phyloP scores from a whole-genome alignment of 2,888 invertebrate genomes.

The Athrips mouffetella region DNA sequence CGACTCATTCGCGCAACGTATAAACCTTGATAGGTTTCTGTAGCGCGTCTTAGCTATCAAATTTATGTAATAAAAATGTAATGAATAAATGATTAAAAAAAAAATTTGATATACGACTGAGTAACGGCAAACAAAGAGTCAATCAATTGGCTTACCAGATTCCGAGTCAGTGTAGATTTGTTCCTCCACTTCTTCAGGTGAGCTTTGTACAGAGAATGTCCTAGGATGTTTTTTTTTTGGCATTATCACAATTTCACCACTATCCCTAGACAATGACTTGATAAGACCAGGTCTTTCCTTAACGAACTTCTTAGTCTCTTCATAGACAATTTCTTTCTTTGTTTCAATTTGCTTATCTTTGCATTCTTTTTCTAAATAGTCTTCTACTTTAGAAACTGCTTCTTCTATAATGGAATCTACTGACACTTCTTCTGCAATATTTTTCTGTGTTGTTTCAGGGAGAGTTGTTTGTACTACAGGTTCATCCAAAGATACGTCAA shows the following conservation, averaged over 20 bases:
- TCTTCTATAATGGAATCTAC: slow-evolving; percentile 71
- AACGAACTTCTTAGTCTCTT: slow-evolving; percentile 49
- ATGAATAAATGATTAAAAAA: too few relatives aligned
- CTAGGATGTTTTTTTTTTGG: slow-evolving; percentile 70
- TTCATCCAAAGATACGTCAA: slow-evolving; percentile 65
- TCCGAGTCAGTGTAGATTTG: slow-evolving; percentile 76
- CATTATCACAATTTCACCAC: slow-evolving; percentile 68
- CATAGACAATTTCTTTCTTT: slow-evolving; percentile 48
- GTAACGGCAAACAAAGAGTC: too few relatives aligned
- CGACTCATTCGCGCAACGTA: too few relatives aligned
- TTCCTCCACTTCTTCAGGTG: slow-evolving; percentile 75
- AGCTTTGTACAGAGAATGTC: slow-evolving; percentile 74
- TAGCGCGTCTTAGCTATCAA: too few relatives aligned
- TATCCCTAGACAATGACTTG: slow-evolving; percentile 71
- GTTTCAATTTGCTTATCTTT: slow-evolving; percentile 45
- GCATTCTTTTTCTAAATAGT: slow-evolving; percentile 49
- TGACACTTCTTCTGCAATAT: slow-evolving; percentile 59
- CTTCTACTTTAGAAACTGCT: slow-evolving; percentile 65
- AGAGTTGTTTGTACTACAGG: slow-evolving; percentile 36
- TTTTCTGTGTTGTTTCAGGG: slow-evolving; percentile 39
- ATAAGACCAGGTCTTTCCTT: slow-evolving; percentile 64
- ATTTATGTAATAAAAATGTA: too few relatives aligned
- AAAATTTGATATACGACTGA: too few relatives aligned
- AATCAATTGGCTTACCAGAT: slow-evolving; percentile 60
- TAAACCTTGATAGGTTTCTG: too few relatives aligned